These are phyloP conservation scores for Myiotriccus ornatus DNA, from an alignment of 2,797 vertebrate species.

Conservation along the genomic window DNA sequence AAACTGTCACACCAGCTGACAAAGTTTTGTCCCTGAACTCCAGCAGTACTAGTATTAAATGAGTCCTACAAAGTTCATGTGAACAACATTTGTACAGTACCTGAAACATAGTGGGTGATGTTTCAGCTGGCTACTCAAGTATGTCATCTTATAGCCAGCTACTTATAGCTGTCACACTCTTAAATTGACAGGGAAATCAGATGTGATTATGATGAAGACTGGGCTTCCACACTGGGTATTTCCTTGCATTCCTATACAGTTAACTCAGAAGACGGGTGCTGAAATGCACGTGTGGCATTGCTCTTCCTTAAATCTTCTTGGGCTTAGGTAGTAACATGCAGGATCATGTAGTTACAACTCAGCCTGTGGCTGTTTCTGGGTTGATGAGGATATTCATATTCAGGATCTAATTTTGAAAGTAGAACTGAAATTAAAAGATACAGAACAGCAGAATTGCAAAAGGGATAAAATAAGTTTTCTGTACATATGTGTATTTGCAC, in stretches of 20 bases:
- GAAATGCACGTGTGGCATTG: background rate
- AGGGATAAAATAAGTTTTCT: background rate
- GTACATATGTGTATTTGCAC: background rate
- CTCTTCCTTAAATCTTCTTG: background rate
- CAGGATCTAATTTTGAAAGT: background rate
- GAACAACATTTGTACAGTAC: constrained; percentile 27
- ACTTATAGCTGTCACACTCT: background rate
- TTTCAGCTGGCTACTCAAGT: background rate
- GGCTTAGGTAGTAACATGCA: background rate
- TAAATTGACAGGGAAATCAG: constrained; percentile 1
- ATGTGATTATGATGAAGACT: background rate
- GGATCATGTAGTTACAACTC: background rate
- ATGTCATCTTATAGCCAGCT: background rate
- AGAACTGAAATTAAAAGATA: background rate
- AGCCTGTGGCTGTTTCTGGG: background rate
- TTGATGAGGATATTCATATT: background rate
- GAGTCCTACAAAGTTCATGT: constrained; percentile 8
- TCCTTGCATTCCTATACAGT: background rate
- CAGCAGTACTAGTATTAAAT: background rate
- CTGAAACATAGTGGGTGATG: background rate
- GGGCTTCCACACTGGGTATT: background rate
- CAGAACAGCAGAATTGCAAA: background rate
- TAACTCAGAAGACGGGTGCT: background rate
- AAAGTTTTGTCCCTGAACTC: constrained; percentile 58
- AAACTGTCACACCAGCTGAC: constrained; percentile 57